A percentile compares a stretch with the other conserved stretches of the same genome.
Conservation (phyloP, 2,113 vertebrate species). For the Forbesichthys papilliferus region DNA sequence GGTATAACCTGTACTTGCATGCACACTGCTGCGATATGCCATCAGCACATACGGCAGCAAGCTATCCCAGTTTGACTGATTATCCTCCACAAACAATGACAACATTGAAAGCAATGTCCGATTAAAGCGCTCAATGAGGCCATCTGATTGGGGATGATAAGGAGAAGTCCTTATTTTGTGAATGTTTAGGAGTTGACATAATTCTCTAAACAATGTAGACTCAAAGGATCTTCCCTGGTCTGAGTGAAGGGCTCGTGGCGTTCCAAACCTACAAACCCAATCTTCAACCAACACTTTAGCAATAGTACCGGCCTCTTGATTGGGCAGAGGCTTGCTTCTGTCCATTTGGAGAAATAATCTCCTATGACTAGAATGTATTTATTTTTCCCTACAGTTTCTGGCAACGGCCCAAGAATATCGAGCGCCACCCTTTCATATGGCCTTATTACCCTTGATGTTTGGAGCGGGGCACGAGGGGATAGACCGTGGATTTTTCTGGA, state of each 20-base stretch:
- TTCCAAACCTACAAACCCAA: slow-evolving; percentile 9
- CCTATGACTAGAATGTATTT: slow-evolving; percentile 4
- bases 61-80: slow-evolving; percentile 19
- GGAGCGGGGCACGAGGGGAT: background rate
- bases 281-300: slow-evolving; percentile 13
- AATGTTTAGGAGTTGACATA: background rate
- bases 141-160: slow-evolving; percentile 18
- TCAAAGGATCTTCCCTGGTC: slow-evolving; percentile 16
- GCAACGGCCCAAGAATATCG: slow-evolving; percentile 21
- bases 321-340: slow-evolving; percentile 3
- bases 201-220: background rate
- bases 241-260: background rate
- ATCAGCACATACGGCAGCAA: slow-evolving; percentile 8
- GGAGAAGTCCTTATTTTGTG: background rate
- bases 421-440: background rate
- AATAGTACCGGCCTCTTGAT: background rate
- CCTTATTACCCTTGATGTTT: background rate
- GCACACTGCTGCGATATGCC: slow-evolving; percentile 13
- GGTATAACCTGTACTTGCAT: slow-evolving; percentile 13
- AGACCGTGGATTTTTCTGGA: background rate
- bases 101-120: slow-evolving; percentile 9
- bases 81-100: slow-evolving; percentile 19
- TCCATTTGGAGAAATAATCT: slow-evolving; percentile 24
- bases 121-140: slow-evolving; percentile 14
- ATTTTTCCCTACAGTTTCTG: background rate